These are phyloP conservation scores for Lamproptera curius DNA, from an alignment of 2,888 invertebrate species.

Conservation along the genomic window DNA sequence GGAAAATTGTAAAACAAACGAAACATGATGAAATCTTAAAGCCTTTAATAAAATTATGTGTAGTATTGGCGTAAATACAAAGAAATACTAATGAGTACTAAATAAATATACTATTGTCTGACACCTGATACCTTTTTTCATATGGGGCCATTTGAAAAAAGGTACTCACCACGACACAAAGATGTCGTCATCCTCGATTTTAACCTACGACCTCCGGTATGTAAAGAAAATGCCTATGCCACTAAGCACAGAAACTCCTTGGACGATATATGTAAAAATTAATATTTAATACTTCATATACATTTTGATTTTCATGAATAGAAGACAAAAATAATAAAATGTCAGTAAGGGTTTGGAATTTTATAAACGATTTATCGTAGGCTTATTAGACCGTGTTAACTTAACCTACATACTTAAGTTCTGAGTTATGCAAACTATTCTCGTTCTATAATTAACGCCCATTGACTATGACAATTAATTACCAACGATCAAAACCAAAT, in stretches of 20 bases:
- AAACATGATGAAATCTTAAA: too few relatives aligned
- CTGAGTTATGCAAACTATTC: conserved; percentile 13
- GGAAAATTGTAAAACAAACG: too few relatives aligned
- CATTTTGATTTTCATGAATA: background rate
- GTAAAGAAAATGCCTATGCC: background rate
- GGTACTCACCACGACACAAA: too few relatives aligned
- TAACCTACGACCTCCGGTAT: background rate
- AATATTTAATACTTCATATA: background rate
- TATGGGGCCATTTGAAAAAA: too few relatives aligned
- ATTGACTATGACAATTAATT: too few relatives aligned
- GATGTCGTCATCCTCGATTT: too few relatives aligned
- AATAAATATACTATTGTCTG: too few relatives aligned
- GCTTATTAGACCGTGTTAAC: conserved; percentile 10
- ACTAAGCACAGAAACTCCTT: background rate
- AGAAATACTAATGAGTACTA: too few relatives aligned
- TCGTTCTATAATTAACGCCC: conserved; percentile 3
- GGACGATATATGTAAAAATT: too few relatives aligned
- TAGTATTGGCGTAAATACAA: too few relatives aligned
- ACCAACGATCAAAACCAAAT: background rate
- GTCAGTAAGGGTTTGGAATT: background rate
- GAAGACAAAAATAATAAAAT: background rate
- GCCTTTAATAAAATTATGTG: too few relatives aligned
- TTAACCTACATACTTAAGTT: conserved; percentile 19
- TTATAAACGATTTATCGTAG: conserved; percentile 11
- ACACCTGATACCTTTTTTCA: too few relatives aligned